Evolutionary conservation across 2,113 vertebrate species (phyloP).

Genomic region (Todiramphus chloris): DNA sequence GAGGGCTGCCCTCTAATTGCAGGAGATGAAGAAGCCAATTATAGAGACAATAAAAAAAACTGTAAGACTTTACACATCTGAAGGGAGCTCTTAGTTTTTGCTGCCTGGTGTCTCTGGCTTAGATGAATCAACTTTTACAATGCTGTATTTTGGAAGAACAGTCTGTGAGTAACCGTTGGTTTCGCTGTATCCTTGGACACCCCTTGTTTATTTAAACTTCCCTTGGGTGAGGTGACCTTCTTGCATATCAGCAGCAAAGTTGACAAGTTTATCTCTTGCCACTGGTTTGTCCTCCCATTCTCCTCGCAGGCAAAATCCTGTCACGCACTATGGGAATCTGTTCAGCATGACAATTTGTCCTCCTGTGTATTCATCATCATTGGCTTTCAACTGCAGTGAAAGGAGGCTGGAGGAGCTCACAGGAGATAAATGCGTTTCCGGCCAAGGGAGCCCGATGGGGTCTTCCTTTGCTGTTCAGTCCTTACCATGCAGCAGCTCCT

Average conservation of each 20-base stretch:
- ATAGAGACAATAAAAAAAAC: not conserved
- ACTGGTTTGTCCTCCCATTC: not conserved
- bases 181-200: not conserved
- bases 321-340: not conserved
- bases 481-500: not conserved
- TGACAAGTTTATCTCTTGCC: conserved; percentile 19
- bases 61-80: not conserved
- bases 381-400: not conserved
- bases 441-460: not conserved
- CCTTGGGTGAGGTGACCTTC: not conserved
- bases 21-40: not conserved
- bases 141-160: not conserved
- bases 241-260: not conserved
- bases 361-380: not conserved
- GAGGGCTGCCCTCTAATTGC: not conserved
- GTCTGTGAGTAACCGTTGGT: not conserved
- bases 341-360: not conserved
- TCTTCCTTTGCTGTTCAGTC: not conserved
- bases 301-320: not conserved
- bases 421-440: not conserved
- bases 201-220: conserved; percentile 1
- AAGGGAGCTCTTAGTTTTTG: not conserved
- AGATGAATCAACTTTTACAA: not conserved
- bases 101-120: not conserved
- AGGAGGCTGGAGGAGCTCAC: not conserved